phyloP scores from a whole-genome alignment of 1,140 invertebrate species.

The Agrilus planipennis region DNA sequence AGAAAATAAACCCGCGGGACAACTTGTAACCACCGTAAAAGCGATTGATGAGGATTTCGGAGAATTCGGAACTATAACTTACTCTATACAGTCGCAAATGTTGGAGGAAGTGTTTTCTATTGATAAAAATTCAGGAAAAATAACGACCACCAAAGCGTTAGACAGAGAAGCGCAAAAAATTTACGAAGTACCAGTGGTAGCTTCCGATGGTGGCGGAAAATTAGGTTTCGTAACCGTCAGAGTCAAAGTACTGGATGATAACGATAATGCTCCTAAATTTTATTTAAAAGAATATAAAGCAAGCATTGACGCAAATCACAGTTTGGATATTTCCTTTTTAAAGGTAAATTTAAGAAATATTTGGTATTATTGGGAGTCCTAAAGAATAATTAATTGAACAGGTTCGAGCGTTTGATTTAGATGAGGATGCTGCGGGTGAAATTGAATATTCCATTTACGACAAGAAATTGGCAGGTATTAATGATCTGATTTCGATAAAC shows the following conservation, averaged over 20 bases:
- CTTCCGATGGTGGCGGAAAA: conserved; percentile 74
- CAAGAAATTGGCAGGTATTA: conserved; percentile 41
- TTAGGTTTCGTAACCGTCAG: conserved; percentile 67
- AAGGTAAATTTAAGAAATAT: conserved; percentile 40
- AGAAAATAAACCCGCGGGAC: conserved; percentile 72
- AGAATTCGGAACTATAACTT: conserved; percentile 65
- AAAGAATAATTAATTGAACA: conserved; percentile 21
- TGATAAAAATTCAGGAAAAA: conserved; percentile 63
- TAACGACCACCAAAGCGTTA: conserved; percentile 60
- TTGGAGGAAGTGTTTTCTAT: conserved; percentile 68
- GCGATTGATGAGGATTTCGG: conserved; percentile 74
- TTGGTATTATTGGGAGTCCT: not conserved
- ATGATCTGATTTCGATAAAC: conserved; percentile 49
- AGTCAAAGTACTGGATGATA: conserved; percentile 69
- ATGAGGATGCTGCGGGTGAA: conserved; percentile 46
- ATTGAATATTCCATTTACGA: conserved; percentile 59
- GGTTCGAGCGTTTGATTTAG: conserved; percentile 50
- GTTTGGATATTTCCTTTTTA: conserved; percentile 50
- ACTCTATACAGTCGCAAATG: conserved; percentile 68
- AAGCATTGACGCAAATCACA: conserved; percentile 51
- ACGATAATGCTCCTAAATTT: conserved; percentile 81
- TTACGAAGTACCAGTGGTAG: conserved; percentile 71
- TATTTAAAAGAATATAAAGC: conserved; percentile 67
- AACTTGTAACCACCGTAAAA: conserved; percentile 56
- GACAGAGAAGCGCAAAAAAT: conserved; percentile 65